phyloP scores from a whole-genome alignment of 1,140 invertebrate genomes.

The Calliopsis andreniformis region DNA sequence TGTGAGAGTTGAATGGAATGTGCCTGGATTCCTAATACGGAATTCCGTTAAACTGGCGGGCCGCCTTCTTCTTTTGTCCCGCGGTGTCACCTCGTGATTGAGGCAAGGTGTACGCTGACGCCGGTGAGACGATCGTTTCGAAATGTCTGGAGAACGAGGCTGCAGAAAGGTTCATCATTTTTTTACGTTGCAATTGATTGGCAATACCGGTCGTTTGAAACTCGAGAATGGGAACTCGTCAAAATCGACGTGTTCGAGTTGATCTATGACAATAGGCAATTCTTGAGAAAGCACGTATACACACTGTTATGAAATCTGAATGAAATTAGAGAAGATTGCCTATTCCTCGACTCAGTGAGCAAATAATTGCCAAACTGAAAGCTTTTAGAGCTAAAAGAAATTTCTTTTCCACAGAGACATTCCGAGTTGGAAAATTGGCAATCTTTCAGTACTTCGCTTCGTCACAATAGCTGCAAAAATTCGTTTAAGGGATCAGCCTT shows the following conservation, averaged over 20 bases:
- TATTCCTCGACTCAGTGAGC: too few species aligned
- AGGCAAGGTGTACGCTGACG: constrained; percentile 8
- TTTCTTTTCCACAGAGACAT: too few species aligned
- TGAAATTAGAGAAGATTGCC: too few species aligned
- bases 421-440: too few species aligned
- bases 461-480: not conserved
- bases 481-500: not conserved
- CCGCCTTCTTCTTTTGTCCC: constrained; percentile 23
- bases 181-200: not conserved
- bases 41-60: constrained; percentile 34
- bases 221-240: not conserved
- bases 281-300: too few species aligned
- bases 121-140: constrained; percentile 21
- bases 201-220: not conserved
- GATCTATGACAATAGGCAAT: too few species aligned
- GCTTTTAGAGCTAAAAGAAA: too few species aligned
- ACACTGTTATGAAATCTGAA: too few species aligned
- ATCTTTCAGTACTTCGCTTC: too few species aligned
- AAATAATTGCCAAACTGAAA: too few species aligned
- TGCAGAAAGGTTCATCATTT: not conserved
- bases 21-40: constrained; percentile 56
- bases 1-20: constrained; percentile 48
- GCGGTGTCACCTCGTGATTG: constrained; percentile 22
- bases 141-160: constrained; percentile 6
- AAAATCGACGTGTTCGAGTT: too few species aligned